Conservation (phyloP, 2,888 invertebrate genomes). For the Horisme vitalbata region DNA sequence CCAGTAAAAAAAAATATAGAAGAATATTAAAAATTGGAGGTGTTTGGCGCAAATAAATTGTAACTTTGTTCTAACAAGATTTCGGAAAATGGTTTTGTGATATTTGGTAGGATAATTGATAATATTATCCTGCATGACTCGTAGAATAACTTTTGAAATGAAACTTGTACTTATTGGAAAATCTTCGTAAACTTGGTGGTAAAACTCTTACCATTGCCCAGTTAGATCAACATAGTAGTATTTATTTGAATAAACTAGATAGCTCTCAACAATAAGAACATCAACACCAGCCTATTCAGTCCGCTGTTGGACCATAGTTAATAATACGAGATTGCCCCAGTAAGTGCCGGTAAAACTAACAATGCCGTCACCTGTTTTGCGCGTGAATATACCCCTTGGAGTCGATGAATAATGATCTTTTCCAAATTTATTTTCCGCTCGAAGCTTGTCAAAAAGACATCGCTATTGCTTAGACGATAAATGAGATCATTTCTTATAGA, state of each 20-base stretch:
- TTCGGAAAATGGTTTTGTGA: constrained; percentile 1
- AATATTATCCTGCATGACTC: too few relatives aligned
- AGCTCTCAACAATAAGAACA: too few relatives aligned
- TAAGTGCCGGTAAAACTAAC: too few relatives aligned
- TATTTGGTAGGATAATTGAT: too few relatives aligned
- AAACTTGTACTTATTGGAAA: too few relatives aligned
- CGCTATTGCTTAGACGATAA: constrained; percentile 44
- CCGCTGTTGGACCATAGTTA: too few relatives aligned
- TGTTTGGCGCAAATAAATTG: constrained; percentile 2
- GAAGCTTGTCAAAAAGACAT: constrained; percentile 47
- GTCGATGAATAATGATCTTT: constrained; percentile 70
- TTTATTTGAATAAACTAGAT: too few relatives aligned
- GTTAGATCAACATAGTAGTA: constrained; percentile 6
- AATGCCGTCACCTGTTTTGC: neutral
- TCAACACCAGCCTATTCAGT: too few relatives aligned
- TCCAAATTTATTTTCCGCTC: constrained; percentile 56
- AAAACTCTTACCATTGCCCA: constrained; percentile 2
- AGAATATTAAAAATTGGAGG: neutral
- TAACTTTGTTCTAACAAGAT: neutral
- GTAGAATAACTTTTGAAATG: too few relatives aligned
- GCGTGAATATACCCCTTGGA: constrained; percentile 13
- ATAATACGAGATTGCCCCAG: too few relatives aligned
- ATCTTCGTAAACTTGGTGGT: too few relatives aligned
- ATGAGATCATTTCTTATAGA: constrained; percentile 30
- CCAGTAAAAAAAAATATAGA: constrained; percentile 1